phyloP scores from a whole-genome alignment of 2,797 vertebrate species.

The Alcedo atthis region DNA sequence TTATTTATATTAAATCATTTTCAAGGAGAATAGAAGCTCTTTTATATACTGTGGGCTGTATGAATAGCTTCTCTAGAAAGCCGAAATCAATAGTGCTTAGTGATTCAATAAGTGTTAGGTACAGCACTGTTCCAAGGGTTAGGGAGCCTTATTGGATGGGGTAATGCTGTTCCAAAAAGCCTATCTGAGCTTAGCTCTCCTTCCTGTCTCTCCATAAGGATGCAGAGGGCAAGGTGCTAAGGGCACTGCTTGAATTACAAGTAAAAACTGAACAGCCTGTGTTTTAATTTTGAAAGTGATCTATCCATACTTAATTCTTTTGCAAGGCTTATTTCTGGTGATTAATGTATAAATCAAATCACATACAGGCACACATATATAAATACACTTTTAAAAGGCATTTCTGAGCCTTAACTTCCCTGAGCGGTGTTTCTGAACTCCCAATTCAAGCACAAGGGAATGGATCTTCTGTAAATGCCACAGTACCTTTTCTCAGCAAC shows the following conservation, averaged over 20 bases:
- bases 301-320: background rate
- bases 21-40: slow-evolving; percentile 63
- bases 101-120: slow-evolving; percentile 21
- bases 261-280: background rate
- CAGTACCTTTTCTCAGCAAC: background rate
- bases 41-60: slow-evolving; percentile 29
- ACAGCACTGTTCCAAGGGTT: background rate
- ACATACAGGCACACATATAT: background rate
- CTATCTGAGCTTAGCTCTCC: background rate
- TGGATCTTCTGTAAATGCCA: background rate
- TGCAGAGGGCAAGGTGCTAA: background rate
- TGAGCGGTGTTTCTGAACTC: background rate
- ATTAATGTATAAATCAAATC: background rate
- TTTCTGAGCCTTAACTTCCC: background rate
- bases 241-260: background rate
- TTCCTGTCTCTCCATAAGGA: background rate
- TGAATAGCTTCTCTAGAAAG: slow-evolving; percentile 58
- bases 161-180: background rate
- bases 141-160: background rate
- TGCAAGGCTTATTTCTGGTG: background rate
- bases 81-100: slow-evolving; percentile 56
- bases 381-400: background rate
- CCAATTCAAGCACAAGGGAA: background rate
- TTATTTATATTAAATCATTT: slow-evolving; percentile 66
- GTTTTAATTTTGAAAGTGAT: background rate